These are phyloP conservation scores for Dynastes hyllus DNA, from an alignment of 2,888 invertebrate genomes.

Conservation along the genomic window DNA sequence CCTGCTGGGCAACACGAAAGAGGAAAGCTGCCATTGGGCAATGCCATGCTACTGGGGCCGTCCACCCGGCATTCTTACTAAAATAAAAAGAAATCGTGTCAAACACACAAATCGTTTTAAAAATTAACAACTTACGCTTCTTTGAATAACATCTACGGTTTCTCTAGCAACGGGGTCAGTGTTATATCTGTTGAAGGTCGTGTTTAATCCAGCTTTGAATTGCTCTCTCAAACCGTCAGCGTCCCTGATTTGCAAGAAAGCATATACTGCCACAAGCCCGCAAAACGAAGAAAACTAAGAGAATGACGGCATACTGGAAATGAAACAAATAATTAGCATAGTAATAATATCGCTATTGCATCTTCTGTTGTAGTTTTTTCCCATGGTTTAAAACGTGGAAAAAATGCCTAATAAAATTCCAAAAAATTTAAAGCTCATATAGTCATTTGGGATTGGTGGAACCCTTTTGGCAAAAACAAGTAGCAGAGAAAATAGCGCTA, in stretches of 20 bases:
- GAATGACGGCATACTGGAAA: conserved; percentile 82
- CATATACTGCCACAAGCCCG: conserved; percentile 80
- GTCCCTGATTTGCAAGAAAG: conserved; percentile 78
- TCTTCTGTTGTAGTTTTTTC: too few species aligned
- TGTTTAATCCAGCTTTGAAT: conserved; percentile 61
- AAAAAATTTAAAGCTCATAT: too few species aligned
- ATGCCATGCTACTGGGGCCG: conserved; percentile 67
- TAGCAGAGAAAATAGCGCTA: too few species aligned
- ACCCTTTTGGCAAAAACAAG: too few species aligned
- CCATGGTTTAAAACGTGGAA: too few species aligned
- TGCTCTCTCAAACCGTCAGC: conserved; percentile 70
- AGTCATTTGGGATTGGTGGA: too few species aligned
- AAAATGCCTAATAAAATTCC: too few species aligned
- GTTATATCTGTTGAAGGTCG: conserved; percentile 71
- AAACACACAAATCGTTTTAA: neutral
- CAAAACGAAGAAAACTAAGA: conserved; percentile 81
- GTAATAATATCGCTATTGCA: too few species aligned
- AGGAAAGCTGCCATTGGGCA: conserved; percentile 45
- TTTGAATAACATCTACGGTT: conserved; percentile 78
- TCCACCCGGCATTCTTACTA: conserved; percentile 76
- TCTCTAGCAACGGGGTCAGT: conserved; percentile 71
- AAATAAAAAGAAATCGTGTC: conserved; percentile 47
- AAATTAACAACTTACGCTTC: conserved; percentile 68
- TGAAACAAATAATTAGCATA: conserved; percentile 42
- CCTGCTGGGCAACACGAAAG: conserved; percentile 63